A percentile compares a stretch with the other conserved stretches of the same genome.
Conservation (phyloP, 2,888 invertebrate species). For the Apamea epomidion region DNA sequence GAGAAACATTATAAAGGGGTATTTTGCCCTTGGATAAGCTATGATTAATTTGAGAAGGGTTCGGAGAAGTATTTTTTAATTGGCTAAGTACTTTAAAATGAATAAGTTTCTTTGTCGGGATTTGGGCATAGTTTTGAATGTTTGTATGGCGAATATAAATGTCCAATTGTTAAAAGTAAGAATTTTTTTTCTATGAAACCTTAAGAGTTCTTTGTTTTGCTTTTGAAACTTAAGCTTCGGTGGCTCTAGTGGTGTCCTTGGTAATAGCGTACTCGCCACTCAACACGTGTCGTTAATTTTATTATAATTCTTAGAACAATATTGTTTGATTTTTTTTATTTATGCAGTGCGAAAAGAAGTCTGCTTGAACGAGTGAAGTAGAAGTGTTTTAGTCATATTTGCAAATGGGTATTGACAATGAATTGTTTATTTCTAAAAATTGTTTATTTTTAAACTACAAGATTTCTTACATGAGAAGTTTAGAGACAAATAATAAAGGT, state of each 20-base stretch:
- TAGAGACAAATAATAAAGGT: too few species aligned
- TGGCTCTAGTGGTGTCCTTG: background rate
- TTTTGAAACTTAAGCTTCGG: constrained; percentile 16
- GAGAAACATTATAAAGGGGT: constrained; percentile 61
- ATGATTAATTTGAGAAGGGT: constrained; percentile 31
- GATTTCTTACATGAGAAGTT: background rate
- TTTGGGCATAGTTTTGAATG: background rate
- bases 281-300: background rate
- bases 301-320: background rate
- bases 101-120: background rate
- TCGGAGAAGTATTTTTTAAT: constrained; percentile 18
- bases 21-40: constrained; percentile 37
- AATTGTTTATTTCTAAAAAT: background rate
- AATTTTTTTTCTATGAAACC: background rate
- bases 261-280: background rate
- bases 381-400: background rate
- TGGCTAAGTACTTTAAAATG: background rate
- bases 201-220: background rate
- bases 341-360: background rate
- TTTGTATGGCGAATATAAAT: background rate
- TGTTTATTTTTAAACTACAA: background rate
- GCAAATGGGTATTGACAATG: background rate
- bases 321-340: background rate
- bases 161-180: background rate
- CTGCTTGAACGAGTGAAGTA: background rate